Base-by-base conservation (phyloP, 2,113 vertebrate species). In the Heteronetta atricapilla region DNA sequence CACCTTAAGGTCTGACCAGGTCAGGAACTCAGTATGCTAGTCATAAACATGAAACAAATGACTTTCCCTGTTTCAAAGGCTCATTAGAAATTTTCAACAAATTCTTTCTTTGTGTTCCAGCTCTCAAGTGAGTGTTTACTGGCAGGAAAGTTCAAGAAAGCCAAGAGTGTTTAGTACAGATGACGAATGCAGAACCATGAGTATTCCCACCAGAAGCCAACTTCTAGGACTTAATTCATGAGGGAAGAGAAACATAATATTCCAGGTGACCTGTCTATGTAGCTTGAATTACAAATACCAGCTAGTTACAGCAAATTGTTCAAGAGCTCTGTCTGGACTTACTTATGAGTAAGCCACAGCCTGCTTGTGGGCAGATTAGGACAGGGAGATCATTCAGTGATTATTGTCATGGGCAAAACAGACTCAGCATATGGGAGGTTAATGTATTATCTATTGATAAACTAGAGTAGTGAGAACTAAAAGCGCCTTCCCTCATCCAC, bases 91-190 rank as follows among this genome's bases (percentile, higher is more conserved):
- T 59, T 80, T 93, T 90, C 63, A 83, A 19, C 75, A 80, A 97
- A 94, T 89, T 91, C 89, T 93, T 95, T 92, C 77, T 92, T 96
- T 94, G 63, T 74, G 68, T 95, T 95, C 95, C 93, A 95, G 82
- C 85, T 95, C 79, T 96, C 67, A 34, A 95, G 31, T 68, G 67
- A 88, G 63, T 96, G 91, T 94, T 95, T 97, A 74, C 87, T 91
- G 75, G 67, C 75, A 94, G 72, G 40, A 85, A 94, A 63, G 59
- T 85, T 87, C 84, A 85, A 88, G 84, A 73, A 94, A 95, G 72
- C 93, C 56, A 36, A 74, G 94, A 93, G 74, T 55, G 56, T 89
- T 94, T 85, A 94, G 67, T 2, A 1, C 36, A 79, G 66, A 91
- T 91, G 89, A 94, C 0, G 4, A 94, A 80, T 66, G 50, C 55